Evolutionary conservation across 2,888 invertebrate genomes (phyloP).

Genomic region (Standfussiana lucernea): DNA sequence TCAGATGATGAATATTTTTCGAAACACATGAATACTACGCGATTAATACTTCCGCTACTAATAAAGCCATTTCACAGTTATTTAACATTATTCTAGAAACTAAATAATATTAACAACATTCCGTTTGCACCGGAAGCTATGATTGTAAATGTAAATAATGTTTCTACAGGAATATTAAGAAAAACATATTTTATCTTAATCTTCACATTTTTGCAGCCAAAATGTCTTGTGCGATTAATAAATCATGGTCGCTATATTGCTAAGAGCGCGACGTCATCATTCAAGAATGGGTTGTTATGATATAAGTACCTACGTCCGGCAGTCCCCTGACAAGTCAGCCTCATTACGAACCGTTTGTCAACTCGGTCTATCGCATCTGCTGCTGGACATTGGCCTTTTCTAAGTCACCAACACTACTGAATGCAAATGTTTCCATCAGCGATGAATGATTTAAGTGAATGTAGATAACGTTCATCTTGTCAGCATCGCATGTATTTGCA

Average conservation of each 20-base stretch:
- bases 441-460: background rate
- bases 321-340: background rate
- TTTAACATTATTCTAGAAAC: slow-evolving; percentile 1
- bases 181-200: slow-evolving; percentile 9
- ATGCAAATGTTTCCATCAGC: background rate
- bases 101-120: slow-evolving; percentile 13
- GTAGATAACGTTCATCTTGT: too few relatives aligned
- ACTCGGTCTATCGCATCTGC: background rate
- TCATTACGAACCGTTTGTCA: background rate
- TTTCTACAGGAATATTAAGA: slow-evolving; percentile 19
- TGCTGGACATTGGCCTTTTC: background rate
- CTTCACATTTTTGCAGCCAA: background rate
- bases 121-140: slow-evolving; percentile 38
- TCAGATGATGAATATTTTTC: background rate
- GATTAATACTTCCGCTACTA: slow-evolving; percentile 26
- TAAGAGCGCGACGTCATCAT: background rate
- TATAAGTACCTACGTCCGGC: background rate
- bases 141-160: slow-evolving; percentile 43
- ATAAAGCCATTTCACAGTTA: slow-evolving; percentile 19
- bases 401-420: background rate
- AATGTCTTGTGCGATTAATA: background rate
- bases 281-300: background rate
- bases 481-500: background rate
- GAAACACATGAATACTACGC: background rate
- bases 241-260: background rate